Percentiles rank a stretch among this genome's conserved stretches.
Evolutionary conservation across 2,888 invertebrate species (phyloP).

Genomic region (Ectobius pallidus): DNA sequence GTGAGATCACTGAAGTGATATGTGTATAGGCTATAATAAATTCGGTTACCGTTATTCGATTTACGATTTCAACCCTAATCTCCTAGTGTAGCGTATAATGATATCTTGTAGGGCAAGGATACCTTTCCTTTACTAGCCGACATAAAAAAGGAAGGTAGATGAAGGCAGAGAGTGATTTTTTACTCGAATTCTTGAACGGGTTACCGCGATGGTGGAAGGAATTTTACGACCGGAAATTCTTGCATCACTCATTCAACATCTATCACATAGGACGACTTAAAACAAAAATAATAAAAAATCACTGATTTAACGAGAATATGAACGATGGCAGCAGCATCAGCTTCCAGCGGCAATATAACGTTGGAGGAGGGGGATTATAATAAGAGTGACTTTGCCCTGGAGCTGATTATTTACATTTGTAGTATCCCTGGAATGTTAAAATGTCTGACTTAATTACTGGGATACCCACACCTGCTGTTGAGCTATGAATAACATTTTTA

Average conservation of each 20-base stretch:
- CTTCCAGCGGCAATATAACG: too few relatives aligned
- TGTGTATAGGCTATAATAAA: too few relatives aligned
- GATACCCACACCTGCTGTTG: too few relatives aligned
- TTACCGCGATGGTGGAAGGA: conserved; percentile 9
- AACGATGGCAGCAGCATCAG: conserved; percentile 5
- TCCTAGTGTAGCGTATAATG: not conserved
- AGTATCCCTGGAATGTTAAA: too few relatives aligned
- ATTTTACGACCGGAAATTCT: conserved; percentile 36
- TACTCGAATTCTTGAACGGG: conserved; percentile 3
- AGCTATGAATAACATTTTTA: too few relatives aligned
- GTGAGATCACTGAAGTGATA: too few relatives aligned
- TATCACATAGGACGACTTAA: conserved; percentile 1
- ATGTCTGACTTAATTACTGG: too few relatives aligned
- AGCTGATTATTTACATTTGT: too few relatives aligned
- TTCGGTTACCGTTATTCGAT: not conserved
- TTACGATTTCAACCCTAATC: not conserved
- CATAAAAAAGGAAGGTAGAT: not conserved
- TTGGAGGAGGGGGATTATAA: too few relatives aligned
- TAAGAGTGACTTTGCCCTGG: too few relatives aligned
- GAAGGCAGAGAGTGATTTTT: conserved; percentile 1
- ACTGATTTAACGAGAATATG: conserved; percentile 15
- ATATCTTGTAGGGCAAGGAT: too few relatives aligned
- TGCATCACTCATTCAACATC: conserved; percentile 27
- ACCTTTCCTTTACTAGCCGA: too few relatives aligned
- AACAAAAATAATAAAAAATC: not conserved